phyloP scores from a whole-genome alignment of 1,140 invertebrate genomes.

The Megalonaias nervosa region DNA sequence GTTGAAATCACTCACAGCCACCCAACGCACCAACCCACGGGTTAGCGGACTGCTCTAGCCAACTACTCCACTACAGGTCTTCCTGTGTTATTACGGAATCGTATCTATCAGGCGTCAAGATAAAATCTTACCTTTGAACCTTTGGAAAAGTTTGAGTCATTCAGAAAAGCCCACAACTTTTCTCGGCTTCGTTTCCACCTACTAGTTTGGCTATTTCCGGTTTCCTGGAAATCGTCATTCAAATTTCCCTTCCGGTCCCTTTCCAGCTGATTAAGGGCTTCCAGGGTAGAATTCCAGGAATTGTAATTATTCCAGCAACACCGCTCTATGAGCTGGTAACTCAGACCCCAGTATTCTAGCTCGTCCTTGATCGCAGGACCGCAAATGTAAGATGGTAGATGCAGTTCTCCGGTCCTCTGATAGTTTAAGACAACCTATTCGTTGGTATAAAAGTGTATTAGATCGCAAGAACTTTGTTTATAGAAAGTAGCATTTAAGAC shows the following conservation, averaged over 20 bases:
- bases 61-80: too few species aligned
- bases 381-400: constrained; percentile 60
- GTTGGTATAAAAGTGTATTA: too few species aligned
- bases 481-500: too few species aligned
- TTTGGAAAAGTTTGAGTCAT: constrained; percentile 49
- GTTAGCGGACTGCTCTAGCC: too few species aligned
- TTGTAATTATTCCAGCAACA: constrained; percentile 66
- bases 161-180: constrained; percentile 50
- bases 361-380: constrained; percentile 55
- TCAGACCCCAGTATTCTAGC: constrained; percentile 61
- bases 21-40: too few species aligned
- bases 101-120: too few species aligned
- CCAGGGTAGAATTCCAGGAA: constrained; percentile 54
- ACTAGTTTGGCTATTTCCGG: background rate
- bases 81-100: too few species aligned
- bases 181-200: constrained; percentile 41
- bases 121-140: constrained; percentile 44
- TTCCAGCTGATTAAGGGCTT: constrained; percentile 53
- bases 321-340: constrained; percentile 52
- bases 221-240: too few species aligned
- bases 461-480: too few species aligned
- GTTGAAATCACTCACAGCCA: too few species aligned
- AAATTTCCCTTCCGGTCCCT: constrained; percentile 45
- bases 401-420: constrained; percentile 55
- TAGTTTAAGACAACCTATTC: constrained; percentile 47